Percentiles rank a stretch among this genome's conserved stretches.
Conservation (phyloP, 2,113 vertebrate species). For the Myrmecobius fasciatus region DNA sequence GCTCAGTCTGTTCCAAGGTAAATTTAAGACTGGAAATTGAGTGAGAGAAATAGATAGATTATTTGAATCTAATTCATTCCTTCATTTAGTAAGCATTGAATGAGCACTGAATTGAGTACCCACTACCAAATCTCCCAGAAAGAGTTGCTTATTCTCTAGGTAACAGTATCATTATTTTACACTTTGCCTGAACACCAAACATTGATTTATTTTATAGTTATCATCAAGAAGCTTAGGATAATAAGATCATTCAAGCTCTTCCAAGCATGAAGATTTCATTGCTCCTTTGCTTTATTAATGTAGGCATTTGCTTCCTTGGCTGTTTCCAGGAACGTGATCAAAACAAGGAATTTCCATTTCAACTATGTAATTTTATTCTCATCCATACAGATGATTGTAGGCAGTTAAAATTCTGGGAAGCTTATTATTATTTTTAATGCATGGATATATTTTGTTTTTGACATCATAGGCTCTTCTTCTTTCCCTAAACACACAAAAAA, state of each 20-base stretch:
- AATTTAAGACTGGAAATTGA: background rate
- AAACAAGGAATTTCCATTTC: slow-evolving; percentile 56
- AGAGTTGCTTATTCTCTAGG: background rate
- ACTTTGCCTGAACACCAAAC: slow-evolving; percentile 61
- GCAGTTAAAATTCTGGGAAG: background rate
- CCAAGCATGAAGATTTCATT: slow-evolving; percentile 52
- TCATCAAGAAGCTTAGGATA: slow-evolving; percentile 51
- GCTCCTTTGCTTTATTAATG: slow-evolving; percentile 61
- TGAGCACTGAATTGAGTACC: background rate
- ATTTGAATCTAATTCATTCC: background rate
- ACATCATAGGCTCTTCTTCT: background rate
- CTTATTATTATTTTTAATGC: background rate
- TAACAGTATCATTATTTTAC: slow-evolving; percentile 7
- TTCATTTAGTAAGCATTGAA: background rate
- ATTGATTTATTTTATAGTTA: slow-evolving; percentile 60
- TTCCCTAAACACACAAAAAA: background rate
- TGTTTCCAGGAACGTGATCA: slow-evolving; percentile 60
- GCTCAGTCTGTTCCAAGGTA: background rate
- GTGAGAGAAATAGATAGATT: background rate
- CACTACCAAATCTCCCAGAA: background rate
- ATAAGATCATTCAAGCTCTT: slow-evolving; percentile 58
- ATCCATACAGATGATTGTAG: background rate
- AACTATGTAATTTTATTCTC: slow-evolving; percentile 23
- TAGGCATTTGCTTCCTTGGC: slow-evolving; percentile 56
- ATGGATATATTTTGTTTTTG: background rate